A percentile compares a stretch with the other conserved stretches of the same genome.
Conservation (phyloP, 1,140 invertebrate genomes). For the Meloidogyne floridensis region DNA sequence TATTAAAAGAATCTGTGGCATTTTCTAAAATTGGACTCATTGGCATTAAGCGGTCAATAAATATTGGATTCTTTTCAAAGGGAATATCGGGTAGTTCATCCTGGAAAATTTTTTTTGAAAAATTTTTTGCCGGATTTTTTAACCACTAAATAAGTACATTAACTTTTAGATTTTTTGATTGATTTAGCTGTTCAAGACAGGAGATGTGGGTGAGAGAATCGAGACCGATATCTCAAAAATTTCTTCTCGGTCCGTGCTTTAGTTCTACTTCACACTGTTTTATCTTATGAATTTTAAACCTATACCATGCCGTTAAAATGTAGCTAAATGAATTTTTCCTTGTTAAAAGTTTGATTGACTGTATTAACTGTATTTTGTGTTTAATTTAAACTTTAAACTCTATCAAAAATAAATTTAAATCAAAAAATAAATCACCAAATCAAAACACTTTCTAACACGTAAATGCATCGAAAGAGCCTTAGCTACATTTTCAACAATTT, state of each 20-base stretch:
- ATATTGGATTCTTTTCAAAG: slow-evolving; percentile 64
- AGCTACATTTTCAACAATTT: slow-evolving; percentile 57
- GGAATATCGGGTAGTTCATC: slow-evolving; percentile 58
- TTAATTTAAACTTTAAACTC: not conserved
- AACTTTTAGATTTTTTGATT: too few species aligned
- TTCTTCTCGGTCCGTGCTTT: too few species aligned
- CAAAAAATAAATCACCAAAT: slow-evolving; percentile 44
- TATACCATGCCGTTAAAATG: too few species aligned
- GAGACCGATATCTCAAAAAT: too few species aligned
- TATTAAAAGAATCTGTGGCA: slow-evolving; percentile 55
- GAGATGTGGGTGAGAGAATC: too few species aligned
- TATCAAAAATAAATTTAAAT: not conserved
- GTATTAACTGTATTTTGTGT: too few species aligned
- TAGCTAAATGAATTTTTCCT: too few species aligned
- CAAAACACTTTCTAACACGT: slow-evolving; percentile 57
- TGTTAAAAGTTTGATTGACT: too few species aligned
- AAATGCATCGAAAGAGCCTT: slow-evolving; percentile 60
- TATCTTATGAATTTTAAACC: too few species aligned
- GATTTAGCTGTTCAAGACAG: too few species aligned
- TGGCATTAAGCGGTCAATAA: slow-evolving; percentile 55
- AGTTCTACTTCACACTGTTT: too few species aligned
- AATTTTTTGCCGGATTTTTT: not conserved
- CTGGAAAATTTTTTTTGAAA: slow-evolving; percentile 37
- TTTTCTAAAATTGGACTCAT: slow-evolving; percentile 53
- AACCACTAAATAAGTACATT: too few species aligned